A percentile compares a stretch with the other conserved stretches of the same genome.
These are phyloP conservation scores for Metalampra italica DNA, from an alignment of 2,888 invertebrate genomes.

Conservation along the genomic window DNA sequence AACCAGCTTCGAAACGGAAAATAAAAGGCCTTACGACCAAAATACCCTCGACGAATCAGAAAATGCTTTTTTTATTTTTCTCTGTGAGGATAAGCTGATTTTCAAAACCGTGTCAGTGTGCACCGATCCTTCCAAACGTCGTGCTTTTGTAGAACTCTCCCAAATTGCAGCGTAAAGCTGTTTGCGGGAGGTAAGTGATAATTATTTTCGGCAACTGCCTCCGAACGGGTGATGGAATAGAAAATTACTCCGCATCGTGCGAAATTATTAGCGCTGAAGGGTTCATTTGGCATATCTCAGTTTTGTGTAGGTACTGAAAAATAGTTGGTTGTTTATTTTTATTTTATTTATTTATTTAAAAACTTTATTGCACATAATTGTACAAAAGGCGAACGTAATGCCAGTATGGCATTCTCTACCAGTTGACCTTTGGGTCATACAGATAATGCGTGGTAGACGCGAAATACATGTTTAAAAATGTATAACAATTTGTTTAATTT, in stretches of 20 bases:
- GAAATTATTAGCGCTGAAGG: not conserved
- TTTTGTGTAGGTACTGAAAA: too few relatives aligned
- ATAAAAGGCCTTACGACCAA: not conserved
- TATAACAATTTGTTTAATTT: too few relatives aligned
- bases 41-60: too few relatives aligned
- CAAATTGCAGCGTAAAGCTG: not conserved
- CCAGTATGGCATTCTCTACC: too few relatives aligned
- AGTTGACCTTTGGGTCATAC: too few relatives aligned
- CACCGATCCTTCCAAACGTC: not conserved
- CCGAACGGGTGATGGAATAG: not conserved
- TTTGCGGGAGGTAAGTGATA: slow-evolving; percentile 5
- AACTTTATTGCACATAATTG: too few relatives aligned
- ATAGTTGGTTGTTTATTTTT: too few relatives aligned
- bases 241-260: not conserved
- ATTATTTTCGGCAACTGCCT: slow-evolving; percentile 8
- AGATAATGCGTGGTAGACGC: too few relatives aligned
- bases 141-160: not conserved
- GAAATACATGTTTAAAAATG: too few relatives aligned
- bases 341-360: too few relatives aligned
- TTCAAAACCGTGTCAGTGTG: not conserved
- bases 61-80: not conserved
- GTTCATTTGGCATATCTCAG: not conserved
- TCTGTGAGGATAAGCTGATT: not conserved
- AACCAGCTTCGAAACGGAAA: not conserved
- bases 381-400: too few relatives aligned